Evolutionary conservation across 1,140 invertebrate species (phyloP).

Genomic region (Ditylenchus dipsaci): DNA sequence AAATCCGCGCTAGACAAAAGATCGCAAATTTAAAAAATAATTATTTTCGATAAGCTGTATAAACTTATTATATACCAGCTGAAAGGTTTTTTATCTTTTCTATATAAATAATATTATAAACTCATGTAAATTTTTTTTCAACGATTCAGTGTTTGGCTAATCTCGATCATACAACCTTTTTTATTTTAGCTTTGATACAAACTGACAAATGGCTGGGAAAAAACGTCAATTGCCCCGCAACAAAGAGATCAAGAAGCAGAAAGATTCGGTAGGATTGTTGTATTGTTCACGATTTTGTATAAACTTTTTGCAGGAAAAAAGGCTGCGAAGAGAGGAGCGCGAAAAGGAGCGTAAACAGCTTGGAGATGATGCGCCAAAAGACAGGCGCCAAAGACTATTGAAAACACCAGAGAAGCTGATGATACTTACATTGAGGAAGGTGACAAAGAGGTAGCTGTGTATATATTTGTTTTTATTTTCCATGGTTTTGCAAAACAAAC

Average conservation of each 20-base stretch:
- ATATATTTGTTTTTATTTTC: no score
- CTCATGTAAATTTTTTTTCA: no score
- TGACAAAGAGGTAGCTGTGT: constrained; percentile 65
- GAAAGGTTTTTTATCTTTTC: no score
- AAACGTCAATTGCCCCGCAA: background rate
- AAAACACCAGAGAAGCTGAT: constrained; percentile 82
- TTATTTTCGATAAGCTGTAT: no score
- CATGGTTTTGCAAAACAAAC: constrained; percentile 1
- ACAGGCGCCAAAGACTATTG: constrained; percentile 81
- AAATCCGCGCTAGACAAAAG: no score
- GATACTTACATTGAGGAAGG: constrained; percentile 77
- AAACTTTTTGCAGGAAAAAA: constrained; percentile 45
- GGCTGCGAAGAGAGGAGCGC: constrained; percentile 50
- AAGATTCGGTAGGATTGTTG: background rate
- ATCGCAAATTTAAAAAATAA: no score
- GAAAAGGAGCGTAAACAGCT: constrained; percentile 48
- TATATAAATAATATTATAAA: no score
- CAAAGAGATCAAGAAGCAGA: background rate
- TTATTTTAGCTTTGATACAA: no score
- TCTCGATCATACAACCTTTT: no score
- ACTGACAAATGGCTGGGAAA: no score
- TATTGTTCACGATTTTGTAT: background rate
- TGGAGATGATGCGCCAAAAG: constrained; percentile 63
- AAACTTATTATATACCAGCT: no score
- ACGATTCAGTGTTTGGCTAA: no score